phyloP scores from a whole-genome alignment of 2,113 vertebrate species.

The Lontra canadensis region DNA sequence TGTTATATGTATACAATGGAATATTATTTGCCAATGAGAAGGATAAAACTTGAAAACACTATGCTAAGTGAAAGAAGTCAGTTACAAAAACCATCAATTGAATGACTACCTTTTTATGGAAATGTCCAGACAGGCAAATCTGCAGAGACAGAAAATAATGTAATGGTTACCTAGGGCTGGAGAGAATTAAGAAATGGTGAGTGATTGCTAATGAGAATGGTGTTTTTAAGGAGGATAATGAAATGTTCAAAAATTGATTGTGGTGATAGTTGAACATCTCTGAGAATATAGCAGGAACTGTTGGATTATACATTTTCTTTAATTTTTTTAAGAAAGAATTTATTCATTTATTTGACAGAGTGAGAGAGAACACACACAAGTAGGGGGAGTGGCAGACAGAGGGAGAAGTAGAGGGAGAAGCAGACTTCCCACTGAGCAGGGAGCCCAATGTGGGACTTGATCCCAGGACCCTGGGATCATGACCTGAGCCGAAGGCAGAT shows the following conservation, averaged over 20 bases:
- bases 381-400: background rate
- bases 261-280: background rate
- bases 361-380: background rate
- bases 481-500: accelerated
- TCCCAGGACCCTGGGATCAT: background rate
- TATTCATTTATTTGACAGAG: background rate
- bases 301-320: background rate
- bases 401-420: background rate
- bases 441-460: background rate
- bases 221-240: background rate
- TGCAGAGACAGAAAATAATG: background rate
- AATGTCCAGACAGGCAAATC: background rate
- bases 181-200: background rate
- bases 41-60: background rate
- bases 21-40: background rate
- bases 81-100: background rate
- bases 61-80: background rate
- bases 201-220: background rate
- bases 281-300: background rate
- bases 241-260: background rate
- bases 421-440: background rate
- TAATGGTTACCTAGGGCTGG: background rate
- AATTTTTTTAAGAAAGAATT: background rate
- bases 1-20: background rate
- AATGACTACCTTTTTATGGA: background rate